Evolutionary conservation across 2,888 invertebrate species (phyloP), one percentile per base, ranked within the genome.

Genomic region (Lasiommata megera): DNA sequence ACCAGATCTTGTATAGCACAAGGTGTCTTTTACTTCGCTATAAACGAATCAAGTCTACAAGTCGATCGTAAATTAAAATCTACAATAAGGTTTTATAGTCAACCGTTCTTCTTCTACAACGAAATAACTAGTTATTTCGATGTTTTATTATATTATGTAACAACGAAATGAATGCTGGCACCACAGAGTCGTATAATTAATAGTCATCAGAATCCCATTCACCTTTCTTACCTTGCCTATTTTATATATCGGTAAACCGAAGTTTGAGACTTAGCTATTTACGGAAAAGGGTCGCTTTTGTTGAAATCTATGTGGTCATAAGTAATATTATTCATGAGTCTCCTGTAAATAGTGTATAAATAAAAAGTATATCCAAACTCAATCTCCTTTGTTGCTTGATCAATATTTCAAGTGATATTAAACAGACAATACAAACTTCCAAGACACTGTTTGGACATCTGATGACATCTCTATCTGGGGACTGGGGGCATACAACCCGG

Each of bases 401-500:
- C 43, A 17, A 48, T 18, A 36, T 36, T 48, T 48, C 9, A 47
- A 47, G 17, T 18, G 8, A n/a, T 34, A 31, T 47, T 28, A n/a
- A 47, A 36, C 36, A 9, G 18, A 36, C 18, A 47, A 17, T 31
- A 17, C 41, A 38, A 40, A 40, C 16, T 40, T 48, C 61, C 51
- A 31, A 50, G 31, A 28, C 29, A 17, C 18, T 83, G 74, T 84
- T 81, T 84, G 81, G 73, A 76, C 83, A 84, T 80, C 80, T 80
- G 85, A 80, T 77, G 81, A 84, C 82, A 77, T 77, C 79, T 84
- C 76, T 80, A 85, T 85, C 82, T 71, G 72, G 69, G 65, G 65
- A 84, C 82, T 70, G 72, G 69, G 66, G 66, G 72, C 79, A 74
- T 68, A 77, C 73, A 71, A 66, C 55, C 44, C 69, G 86, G 81